These are phyloP conservation scores for Agrochola litura DNA, from an alignment of 2,888 invertebrate genomes.

Conservation along the genomic window DNA sequence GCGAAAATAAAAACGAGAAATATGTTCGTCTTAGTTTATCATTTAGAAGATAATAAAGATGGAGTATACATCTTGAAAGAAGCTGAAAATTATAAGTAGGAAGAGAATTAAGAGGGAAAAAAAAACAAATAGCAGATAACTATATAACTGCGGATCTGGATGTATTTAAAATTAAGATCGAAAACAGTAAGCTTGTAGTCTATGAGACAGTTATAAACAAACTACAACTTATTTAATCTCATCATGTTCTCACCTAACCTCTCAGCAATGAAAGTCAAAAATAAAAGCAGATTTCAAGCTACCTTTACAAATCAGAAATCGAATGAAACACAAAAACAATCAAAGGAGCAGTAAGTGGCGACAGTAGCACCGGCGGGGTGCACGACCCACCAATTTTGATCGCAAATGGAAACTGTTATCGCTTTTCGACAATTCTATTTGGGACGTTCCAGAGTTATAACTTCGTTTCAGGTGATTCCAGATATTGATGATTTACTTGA, in stretches of 20 bases:
- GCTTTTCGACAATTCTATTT: constrained; percentile 86
- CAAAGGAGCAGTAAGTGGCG: constrained; percentile 72
- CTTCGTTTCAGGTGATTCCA: constrained; percentile 82
- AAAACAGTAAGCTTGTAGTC: background rate
- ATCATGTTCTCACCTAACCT: background rate
- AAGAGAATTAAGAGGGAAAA: background rate
- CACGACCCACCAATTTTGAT: constrained; percentile 85
- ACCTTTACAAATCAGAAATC: constrained; percentile 61
- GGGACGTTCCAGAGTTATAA: constrained; percentile 76
- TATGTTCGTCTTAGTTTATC: constrained; percentile 54
- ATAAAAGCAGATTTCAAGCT: constrained; percentile 36
- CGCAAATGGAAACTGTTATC: constrained; percentile 88
- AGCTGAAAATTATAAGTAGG: background rate
- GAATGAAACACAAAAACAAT: constrained; percentile 78
- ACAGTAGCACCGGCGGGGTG: constrained; percentile 69
- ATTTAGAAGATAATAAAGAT: constrained; percentile 47
- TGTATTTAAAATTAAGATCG: background rate
- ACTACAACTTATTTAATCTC: background rate
- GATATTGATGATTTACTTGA: constrained; percentile 52
- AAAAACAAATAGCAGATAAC: background rate
- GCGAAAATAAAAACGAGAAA: constrained; percentile 68
- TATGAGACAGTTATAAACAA: background rate
- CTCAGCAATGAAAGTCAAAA: background rate
- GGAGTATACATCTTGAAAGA: constrained; percentile 2
- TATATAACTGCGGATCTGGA: background rate